These are phyloP conservation scores for Tapirus indicus DNA, from an alignment of 2,797 vertebrate genomes.

Conservation along the genomic window DNA sequence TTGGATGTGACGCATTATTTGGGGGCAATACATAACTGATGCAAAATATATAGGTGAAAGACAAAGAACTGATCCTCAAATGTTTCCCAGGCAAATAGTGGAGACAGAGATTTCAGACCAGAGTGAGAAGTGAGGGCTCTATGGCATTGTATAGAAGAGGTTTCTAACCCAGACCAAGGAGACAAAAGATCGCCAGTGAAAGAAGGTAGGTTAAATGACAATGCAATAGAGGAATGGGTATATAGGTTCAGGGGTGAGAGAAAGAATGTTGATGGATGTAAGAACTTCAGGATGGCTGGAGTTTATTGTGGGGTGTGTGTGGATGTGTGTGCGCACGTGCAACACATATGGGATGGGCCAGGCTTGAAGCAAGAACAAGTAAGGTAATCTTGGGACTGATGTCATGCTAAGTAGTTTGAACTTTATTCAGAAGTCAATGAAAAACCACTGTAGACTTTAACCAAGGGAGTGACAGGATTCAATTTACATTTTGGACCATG, in stretches of 20 bases:
- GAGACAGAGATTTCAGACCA: not conserved
- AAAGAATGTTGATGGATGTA: not conserved
- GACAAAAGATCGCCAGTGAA: not conserved
- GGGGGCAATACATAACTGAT: not conserved
- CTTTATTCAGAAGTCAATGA: not conserved
- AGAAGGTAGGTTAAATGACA: not conserved
- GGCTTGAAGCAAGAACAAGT: not conserved
- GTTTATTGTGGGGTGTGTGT: not conserved
- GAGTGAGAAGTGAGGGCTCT: not conserved
- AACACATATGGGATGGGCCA: fast-evolving
- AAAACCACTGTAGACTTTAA: not conserved
- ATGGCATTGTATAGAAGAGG: not conserved
- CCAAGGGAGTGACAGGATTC: not conserved
- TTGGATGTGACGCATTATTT: not conserved
- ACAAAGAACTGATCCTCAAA: not conserved
- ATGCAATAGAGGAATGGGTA: not conserved
- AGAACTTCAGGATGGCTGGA: not conserved
- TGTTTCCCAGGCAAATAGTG: not conserved
- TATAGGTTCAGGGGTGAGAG: not conserved
- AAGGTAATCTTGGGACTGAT: not conserved
- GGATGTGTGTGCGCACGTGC: too few species aligned
- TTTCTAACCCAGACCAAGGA: not conserved
- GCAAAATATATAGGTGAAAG: not conserved
- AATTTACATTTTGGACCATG: not conserved
- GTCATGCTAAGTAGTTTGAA: not conserved